Evolutionary conservation across 2,888 invertebrate species (phyloP).

Genomic region (Archaeoteleia sp.): DNA sequence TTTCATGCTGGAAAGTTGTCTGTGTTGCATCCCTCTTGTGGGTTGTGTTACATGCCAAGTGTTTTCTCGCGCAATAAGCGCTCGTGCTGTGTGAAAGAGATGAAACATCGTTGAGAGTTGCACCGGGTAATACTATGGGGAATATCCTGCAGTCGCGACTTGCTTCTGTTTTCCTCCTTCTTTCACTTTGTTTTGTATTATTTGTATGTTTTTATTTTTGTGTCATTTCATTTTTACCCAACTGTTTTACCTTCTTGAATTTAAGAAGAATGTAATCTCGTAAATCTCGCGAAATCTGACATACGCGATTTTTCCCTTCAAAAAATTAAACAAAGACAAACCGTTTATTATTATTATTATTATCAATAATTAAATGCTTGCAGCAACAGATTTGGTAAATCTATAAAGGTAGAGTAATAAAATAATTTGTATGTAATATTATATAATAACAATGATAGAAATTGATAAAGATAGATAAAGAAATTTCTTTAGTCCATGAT

Average conservation of each 20-base stretch:
- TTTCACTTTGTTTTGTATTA: slow-evolving; percentile 13
- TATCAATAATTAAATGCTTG: no score
- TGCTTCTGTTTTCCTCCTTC: slow-evolving; percentile 20
- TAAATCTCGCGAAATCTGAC: slow-evolving; percentile 48
- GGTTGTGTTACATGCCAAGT: slow-evolving; percentile 53
- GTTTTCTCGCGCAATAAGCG: slow-evolving; percentile 53
- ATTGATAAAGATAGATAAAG: no score
- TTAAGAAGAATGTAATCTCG: slow-evolving; percentile 38
- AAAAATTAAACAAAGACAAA: slow-evolving; percentile 35
- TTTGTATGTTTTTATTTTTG: slow-evolving; percentile 16
- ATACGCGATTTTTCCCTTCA: slow-evolving; percentile 37
- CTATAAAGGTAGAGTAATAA: no score
- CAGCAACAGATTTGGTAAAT: no score
- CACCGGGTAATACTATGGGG: slow-evolving; percentile 35
- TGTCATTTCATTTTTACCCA: slow-evolving; percentile 25
- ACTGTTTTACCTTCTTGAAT: slow-evolving; percentile 17
- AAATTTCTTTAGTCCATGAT: no score
- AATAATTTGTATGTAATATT: no score
- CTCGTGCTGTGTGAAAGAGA: slow-evolving; percentile 43
- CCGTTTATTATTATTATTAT: no score
- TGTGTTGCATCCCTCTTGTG: slow-evolving; percentile 47
- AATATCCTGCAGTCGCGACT: slow-evolving; percentile 29
- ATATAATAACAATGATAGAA: no score
- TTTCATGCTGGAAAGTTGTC: slow-evolving; percentile 43
- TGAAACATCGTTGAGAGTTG: slow-evolving; percentile 43